These are phyloP conservation scores for Rhagophthalmus giganteus DNA, from an alignment of 2,888 invertebrate species.

Conservation along the genomic window DNA sequence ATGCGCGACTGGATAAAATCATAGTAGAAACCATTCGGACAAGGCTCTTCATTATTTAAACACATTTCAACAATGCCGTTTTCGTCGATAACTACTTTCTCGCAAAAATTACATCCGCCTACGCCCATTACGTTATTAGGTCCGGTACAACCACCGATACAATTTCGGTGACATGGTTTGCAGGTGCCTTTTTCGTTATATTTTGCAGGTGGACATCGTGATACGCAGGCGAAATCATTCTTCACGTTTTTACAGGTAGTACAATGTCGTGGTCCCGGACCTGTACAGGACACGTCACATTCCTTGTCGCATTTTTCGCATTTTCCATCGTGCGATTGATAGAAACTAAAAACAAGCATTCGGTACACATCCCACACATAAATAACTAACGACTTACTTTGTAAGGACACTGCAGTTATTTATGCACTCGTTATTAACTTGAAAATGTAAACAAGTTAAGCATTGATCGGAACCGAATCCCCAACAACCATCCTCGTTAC, in stretches of 20 bases:
- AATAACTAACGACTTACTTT: too few relatives aligned
- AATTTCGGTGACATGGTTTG: conserved; percentile 79
- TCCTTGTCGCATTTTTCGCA: conserved; percentile 89
- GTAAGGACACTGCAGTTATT: conserved; percentile 76
- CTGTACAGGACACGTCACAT: conserved; percentile 82
- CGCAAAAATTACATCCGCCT: conserved; percentile 88
- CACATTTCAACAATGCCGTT: conserved; percentile 74
- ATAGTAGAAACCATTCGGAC: conserved; percentile 79
- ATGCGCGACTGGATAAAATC: conserved; percentile 79
- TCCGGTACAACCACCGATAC: conserved; percentile 89
- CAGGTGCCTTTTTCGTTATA: conserved; percentile 80
- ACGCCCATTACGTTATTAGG: conserved; percentile 79
- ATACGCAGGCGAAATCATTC: conserved; percentile 88
- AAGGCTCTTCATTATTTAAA: conserved; percentile 76
- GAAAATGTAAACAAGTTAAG: conserved; percentile 83
- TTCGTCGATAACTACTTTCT: conserved; percentile 82
- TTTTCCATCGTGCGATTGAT: conserved; percentile 73
- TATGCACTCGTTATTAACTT: conserved; percentile 79
- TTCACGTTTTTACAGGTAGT: conserved; percentile 81
- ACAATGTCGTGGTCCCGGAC: conserved; percentile 86
- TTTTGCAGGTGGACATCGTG: conserved; percentile 80
- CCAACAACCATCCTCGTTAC: conserved; percentile 95
- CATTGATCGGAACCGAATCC: conserved; percentile 88
- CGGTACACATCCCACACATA: too few relatives aligned
- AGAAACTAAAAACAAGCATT: conserved; percentile 80